Evolutionary conservation across 1,140 invertebrate genomes (phyloP), one percentile per base, ranked within the genome.

Genomic region (Drosophila tropicalis): DNA sequence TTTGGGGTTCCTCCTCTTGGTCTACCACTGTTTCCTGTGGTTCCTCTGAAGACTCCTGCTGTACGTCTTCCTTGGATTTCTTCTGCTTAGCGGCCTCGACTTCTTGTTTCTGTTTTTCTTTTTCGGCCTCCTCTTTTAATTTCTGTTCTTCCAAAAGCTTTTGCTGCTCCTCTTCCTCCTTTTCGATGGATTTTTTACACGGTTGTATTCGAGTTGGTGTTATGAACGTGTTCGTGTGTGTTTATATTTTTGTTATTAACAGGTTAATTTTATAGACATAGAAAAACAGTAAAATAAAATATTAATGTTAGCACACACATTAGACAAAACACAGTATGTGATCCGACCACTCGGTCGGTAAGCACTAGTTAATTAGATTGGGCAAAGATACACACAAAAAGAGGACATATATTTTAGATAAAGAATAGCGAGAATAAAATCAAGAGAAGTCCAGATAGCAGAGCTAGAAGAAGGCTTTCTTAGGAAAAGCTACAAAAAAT

Each of bases 241-340:
- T 41, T 47, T 62, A 57, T 67, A 62, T 57, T 39, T 54, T 40
- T 13, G 39, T 69, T 72, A 61, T 72, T 72, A 72, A 62, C 62
- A 56, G 62, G 13, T 40, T 44, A 44, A 47, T 29, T 47, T 41
- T 29, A 47, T 47, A 13, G 41, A 62, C 39, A 62, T 32, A 62
- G 41, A 62, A 62, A 39, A 32, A 29, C 6, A 58, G 56, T 41
- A 29, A 13, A 58, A 34, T 41, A 32, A 58, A 58, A 32, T 32
- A 41, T 7, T 51, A 22, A 22, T 51, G 44, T 41, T 44, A 41
- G 29, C 12, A 65, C 15, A 55, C 13, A 47, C 40, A 29, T 51
- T 22, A 51, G 44, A 51, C 44, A 5, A 51, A 54, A 64, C 29
- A 29, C 10, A 61, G 17, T 58, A 58, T 58, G n/a, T 19, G 44